Evolutionary conservation across 2,888 invertebrate genomes (phyloP), one percentile per base, ranked within the genome.

Genomic region (Epirrhoe tristata): DNA sequence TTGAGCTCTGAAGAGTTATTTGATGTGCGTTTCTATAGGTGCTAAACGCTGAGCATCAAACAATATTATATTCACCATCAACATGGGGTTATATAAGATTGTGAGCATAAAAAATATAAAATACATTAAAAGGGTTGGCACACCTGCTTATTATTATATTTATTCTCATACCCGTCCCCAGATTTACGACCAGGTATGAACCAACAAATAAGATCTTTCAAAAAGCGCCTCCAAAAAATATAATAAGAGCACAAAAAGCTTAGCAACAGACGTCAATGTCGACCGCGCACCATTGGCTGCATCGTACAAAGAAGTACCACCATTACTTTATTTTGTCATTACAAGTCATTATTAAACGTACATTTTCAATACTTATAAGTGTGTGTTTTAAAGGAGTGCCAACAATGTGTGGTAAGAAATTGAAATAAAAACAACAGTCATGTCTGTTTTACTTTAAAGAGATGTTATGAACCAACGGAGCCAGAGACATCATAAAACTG

Each of bases 151-250:
- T 76, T 65, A 66, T 77, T 77, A 82, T 86, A 85, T 85, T 83
- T 84, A 81, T 83, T 85, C 85, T 83, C 81, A 84, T 83, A 85
- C 88, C 84, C 80, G 79, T 79, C 79, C 75, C 81, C 85, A 89
- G 89, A 93, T 92, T 93, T 92, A 93, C 88, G 90, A 88, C 85
- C 88, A 84, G 85, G 89, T 89, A 91, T 87, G 90, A 89, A 81
- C 86, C 88, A 91, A 92, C 90, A 91, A 93, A 93, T 91, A 87
- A 90, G 88, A 88, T 87, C 88, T 87, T 83, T 88, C 86, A 87
- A 91, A 92, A 91, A 89, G 88, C 88, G 80, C 84, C 77, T 81
- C 85, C 88, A 90, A 91, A 90, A 90, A 48, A 48, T 89, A 92
- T 91, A 91, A 91, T 90, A 90, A 91, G 83, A 91, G 83, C 81